A percentile compares a stretch with the other conserved stretches of the same genome.
phyloP scores from a whole-genome alignment of 2,113 vertebrate genomes.

The Leucosticte australis region DNA sequence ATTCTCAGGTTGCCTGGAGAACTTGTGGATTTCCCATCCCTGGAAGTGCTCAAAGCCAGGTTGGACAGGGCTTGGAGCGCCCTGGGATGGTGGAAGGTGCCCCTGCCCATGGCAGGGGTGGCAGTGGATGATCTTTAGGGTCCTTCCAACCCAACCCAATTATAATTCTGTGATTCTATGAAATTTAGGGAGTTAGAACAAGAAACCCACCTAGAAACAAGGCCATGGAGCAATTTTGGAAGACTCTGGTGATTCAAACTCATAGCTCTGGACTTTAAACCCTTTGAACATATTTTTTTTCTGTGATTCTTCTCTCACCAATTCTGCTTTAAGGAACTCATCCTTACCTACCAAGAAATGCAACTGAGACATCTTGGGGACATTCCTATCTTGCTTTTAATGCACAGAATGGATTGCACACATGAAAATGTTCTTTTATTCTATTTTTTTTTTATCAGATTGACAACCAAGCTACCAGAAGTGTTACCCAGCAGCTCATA shows the following conservation, averaged over 20 bases:
- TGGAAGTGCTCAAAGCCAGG: not conserved
- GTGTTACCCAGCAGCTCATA: not conserved
- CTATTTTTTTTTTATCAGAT: not conserved
- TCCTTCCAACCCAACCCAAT: not conserved
- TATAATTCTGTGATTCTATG: not conserved
- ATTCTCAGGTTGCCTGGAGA: not conserved
- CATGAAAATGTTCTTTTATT: not conserved
- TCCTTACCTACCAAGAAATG: not conserved
- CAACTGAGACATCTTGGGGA: not conserved
- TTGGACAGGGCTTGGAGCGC: accelerated
- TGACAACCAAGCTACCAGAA: not conserved
- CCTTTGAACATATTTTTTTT: not conserved
- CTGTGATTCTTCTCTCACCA: not conserved
- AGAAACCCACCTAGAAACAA: not conserved
- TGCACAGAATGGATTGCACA: not conserved
- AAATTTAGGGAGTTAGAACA: not conserved
- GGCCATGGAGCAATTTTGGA: not conserved
- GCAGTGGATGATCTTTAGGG: accelerated
- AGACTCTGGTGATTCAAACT: not conserved
- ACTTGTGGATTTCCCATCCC: not conserved
- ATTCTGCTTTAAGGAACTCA: not conserved
- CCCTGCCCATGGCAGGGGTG: not conserved
- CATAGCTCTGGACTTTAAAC: not conserved
- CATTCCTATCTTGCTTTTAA: not conserved
- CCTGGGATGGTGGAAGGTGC: accelerated